phyloP scores from a whole-genome alignment of 1,140 invertebrate genomes.

The Bursaphelenchus mucronatus region DNA sequence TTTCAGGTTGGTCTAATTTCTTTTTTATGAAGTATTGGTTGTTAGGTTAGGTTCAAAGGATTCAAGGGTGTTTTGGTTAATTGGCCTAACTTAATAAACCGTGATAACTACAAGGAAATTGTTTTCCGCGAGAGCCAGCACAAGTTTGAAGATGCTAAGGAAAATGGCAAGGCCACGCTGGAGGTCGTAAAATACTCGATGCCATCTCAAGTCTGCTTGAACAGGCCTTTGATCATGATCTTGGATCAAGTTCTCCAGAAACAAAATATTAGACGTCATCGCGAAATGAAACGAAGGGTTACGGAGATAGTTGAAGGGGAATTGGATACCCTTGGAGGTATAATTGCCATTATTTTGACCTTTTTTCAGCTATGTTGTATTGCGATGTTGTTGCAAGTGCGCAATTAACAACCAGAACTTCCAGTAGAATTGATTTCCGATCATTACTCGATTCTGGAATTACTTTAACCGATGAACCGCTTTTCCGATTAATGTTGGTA shows the following conservation, averaged over 20 bases:
- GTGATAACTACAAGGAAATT: too few relatives aligned
- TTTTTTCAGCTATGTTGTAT: too few relatives aligned
- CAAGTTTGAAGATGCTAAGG: slow-evolving; percentile 30
- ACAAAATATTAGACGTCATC: too few relatives aligned
- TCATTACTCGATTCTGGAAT: slow-evolving; percentile 5
- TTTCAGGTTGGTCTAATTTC: slow-evolving; percentile 20
- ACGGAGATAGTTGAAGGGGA: too few relatives aligned
- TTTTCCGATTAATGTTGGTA: slow-evolving; percentile 14
- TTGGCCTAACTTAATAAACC: too few relatives aligned
- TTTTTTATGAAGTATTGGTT: too few relatives aligned
- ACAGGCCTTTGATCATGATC: slow-evolving; percentile 61
- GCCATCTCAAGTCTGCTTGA: slow-evolving; percentile 61
- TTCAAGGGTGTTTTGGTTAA: slow-evolving; percentile 37
- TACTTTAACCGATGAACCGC: slow-evolving; percentile 18
- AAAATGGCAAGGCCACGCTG: slow-evolving; percentile 23
- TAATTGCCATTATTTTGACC: too few relatives aligned
- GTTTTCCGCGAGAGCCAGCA: slow-evolving; percentile 31
- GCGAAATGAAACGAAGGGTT: too few relatives aligned
- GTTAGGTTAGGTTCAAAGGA: slow-evolving; percentile 29
- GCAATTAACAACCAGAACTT: background rate
- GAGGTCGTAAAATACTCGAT: slow-evolving; percentile 61
- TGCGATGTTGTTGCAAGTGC: background rate
- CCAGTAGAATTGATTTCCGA: slow-evolving; percentile 2
- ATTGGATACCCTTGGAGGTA: too few relatives aligned
- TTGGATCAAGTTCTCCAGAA: slow-evolving; percentile 52